phyloP scores from a whole-genome alignment of 2,888 invertebrate species.

The Leuctra nigra region DNA sequence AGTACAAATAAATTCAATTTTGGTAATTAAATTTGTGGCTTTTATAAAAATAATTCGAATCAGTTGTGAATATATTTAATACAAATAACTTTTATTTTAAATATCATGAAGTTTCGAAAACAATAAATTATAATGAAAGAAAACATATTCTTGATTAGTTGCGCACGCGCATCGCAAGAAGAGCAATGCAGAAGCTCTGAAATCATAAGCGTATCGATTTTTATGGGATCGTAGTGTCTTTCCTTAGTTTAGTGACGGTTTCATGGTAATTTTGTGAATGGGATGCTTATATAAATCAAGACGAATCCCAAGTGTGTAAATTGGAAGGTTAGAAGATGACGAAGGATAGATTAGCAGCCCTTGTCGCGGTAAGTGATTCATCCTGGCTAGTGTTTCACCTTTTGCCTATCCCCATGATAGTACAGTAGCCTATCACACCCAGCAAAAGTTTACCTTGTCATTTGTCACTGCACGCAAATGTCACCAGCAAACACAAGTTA shows the following conservation, averaged over 20 bases:
- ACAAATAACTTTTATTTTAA: background rate
- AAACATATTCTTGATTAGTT: background rate
- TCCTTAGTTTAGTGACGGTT: conserved; percentile 63
- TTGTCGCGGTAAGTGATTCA: conserved; percentile 73
- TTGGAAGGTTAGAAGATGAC: conserved; percentile 66
- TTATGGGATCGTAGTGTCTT: conserved; percentile 62
- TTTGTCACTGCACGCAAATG: too few relatives aligned
- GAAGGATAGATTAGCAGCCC: conserved; percentile 95
- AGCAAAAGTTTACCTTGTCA: too few relatives aligned
- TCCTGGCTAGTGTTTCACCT: background rate
- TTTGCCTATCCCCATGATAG: conserved; percentile 8
- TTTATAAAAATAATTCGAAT: background rate
- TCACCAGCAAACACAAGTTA: too few relatives aligned
- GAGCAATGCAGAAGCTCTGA: conserved; percentile 53
- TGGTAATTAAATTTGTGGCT: background rate
- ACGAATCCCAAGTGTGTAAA: conserved; percentile 61
- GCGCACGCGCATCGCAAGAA: conserved; percentile 41
- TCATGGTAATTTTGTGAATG: conserved; percentile 71
- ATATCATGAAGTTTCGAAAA: background rate
- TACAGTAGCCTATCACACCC: conserved; percentile 14
- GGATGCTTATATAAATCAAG: conserved; percentile 64
- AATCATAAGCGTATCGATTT: conserved; percentile 73
- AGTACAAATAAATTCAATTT: background rate
- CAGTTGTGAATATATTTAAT: too few relatives aligned
- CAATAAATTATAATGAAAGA: background rate